Evolutionary conservation across 2,113 vertebrate species (phyloP).

Genomic region (Odobenus rosmarus): DNA sequence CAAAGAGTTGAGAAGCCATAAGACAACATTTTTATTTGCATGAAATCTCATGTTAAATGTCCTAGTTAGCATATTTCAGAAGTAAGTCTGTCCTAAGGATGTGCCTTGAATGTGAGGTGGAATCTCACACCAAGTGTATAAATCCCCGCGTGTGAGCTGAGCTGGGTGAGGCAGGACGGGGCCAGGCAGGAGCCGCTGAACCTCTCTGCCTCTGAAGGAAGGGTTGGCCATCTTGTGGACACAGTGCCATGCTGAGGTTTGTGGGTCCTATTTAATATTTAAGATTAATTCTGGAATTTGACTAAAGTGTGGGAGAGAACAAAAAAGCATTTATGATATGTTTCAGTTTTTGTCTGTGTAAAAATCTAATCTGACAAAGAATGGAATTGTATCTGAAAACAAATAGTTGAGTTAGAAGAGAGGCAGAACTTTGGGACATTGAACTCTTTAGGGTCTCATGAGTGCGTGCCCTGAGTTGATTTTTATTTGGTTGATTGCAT

Average conservation of each 20-base stretch:
- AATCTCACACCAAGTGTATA: background rate
- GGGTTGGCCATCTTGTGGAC: accelerated
- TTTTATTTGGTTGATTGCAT: too few relatives aligned
- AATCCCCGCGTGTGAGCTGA: accelerated
- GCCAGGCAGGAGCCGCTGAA: background rate
- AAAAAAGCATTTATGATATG: background rate
- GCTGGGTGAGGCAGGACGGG: background rate
- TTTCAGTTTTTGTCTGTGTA: background rate
- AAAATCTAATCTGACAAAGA: background rate
- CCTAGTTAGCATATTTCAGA: background rate
- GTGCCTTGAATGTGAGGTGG: background rate
- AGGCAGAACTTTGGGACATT: accelerated
- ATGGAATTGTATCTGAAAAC: background rate
- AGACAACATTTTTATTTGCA: background rate
- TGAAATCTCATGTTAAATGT: background rate
- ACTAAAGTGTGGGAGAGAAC: background rate
- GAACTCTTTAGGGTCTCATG: background rate
- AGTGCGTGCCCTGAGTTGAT: background rate
- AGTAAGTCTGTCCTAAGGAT: background rate
- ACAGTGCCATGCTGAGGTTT: accelerated
- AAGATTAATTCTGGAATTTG: background rate
- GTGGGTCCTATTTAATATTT: background rate
- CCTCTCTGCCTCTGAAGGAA: background rate
- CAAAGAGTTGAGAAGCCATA: background rate
- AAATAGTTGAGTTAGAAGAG: background rate